Evolutionary conservation across 2,113 vertebrate species (phyloP).

Genomic region (Ciconia maguari): DNA sequence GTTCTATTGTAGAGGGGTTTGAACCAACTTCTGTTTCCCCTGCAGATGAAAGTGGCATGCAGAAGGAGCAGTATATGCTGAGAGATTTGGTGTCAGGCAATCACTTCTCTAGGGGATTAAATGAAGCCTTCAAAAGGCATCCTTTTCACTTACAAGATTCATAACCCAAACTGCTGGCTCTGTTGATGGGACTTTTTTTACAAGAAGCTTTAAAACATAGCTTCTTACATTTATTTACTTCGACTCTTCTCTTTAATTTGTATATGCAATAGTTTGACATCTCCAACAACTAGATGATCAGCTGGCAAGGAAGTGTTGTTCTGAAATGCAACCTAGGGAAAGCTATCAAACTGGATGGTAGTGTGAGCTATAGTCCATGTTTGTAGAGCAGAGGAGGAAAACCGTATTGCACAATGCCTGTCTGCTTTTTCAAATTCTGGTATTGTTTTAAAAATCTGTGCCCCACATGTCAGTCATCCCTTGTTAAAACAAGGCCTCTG

Average conservation of each 20-base stretch:
- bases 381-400: background rate
- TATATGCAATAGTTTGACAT: background rate
- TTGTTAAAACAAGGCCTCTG: background rate
- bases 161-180: background rate
- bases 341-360: background rate
- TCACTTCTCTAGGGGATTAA: background rate
- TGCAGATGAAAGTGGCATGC: background rate
- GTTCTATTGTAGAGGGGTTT: background rate
- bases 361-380: accelerated
- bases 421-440: background rate
- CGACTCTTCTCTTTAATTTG: background rate
- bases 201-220: background rate
- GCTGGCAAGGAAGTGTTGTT: background rate
- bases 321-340: background rate
- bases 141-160: background rate
- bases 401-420: background rate
- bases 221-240: background rate
- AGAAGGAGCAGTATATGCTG: background rate
- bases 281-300: background rate
- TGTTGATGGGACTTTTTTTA: background rate
- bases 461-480: background rate
- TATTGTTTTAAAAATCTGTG: background rate
- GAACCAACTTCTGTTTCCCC: background rate
- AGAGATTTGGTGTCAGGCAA: background rate
- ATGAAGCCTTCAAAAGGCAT: background rate